phyloP scores from a whole-genome alignment of 1,140 invertebrate species.

The Bradynema listronoti region DNA sequence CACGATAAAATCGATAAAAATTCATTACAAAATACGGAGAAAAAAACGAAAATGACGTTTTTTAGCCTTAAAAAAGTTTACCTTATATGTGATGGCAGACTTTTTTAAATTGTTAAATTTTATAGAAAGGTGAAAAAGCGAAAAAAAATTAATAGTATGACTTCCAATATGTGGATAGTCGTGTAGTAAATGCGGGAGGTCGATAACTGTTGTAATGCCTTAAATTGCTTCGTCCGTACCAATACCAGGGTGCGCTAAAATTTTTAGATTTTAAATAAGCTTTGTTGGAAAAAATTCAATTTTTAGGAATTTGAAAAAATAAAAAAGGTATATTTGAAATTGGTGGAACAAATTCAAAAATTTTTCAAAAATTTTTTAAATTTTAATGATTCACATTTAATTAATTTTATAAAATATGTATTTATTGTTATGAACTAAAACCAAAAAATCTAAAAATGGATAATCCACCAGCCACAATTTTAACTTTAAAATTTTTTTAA shows the following conservation, averaged over 20 bases:
- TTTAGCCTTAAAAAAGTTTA: too few species aligned
- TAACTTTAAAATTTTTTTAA: not conserved
- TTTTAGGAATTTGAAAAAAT: too few species aligned
- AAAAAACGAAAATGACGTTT: too few species aligned
- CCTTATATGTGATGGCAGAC: too few species aligned
- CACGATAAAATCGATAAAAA: too few species aligned
- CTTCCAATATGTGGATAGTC: slow-evolving; percentile 41
- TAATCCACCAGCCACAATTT: not conserved
- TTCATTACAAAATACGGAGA: too few species aligned
- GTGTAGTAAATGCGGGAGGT: slow-evolving; percentile 31
- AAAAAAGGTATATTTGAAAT: too few species aligned
- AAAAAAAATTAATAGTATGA: slow-evolving; percentile 22
- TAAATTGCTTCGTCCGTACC: slow-evolving; percentile 27
- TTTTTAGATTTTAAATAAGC: too few species aligned
- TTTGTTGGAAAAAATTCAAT: too few species aligned
- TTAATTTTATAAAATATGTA: slow-evolving; percentile 1
- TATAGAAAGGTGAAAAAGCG: not conserved
- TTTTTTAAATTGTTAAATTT: too few species aligned
- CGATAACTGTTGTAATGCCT: slow-evolving; percentile 48
- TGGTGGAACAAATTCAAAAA: slow-evolving; percentile 10
- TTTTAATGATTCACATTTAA: not conserved
- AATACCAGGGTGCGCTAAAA: slow-evolving; percentile 41
- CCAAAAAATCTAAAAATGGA: slow-evolving; percentile 5
- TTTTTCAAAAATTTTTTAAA: not conserved
- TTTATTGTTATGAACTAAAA: slow-evolving; percentile 3